Percentiles rank a stretch among this genome's conserved stretches.
These are phyloP conservation scores for Branchinecta lindahli DNA, from an alignment of 1,140 invertebrate genomes.

Conservation along the genomic window DNA sequence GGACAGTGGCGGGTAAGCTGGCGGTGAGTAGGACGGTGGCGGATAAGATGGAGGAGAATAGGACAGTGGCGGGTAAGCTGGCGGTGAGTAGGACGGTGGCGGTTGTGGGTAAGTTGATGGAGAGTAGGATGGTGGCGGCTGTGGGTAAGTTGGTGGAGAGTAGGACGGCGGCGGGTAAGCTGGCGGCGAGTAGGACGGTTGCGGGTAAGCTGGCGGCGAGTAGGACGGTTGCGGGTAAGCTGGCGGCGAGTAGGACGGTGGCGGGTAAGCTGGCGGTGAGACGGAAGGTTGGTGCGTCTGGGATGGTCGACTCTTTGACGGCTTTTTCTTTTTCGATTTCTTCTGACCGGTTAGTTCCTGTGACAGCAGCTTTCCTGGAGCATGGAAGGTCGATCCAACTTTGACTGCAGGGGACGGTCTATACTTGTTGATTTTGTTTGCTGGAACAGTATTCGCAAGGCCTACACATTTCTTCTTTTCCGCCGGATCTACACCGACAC, in stretches of 20 bases:
- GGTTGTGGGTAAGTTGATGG: not conserved
- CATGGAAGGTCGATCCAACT: constrained; percentile 6
- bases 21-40: not conserved
- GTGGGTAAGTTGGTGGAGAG: not conserved
- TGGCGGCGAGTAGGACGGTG: not conserved
- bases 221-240: not conserved
- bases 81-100: not conserved
- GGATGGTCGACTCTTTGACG: not conserved
- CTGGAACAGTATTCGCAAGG: not conserved
- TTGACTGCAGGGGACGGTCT: not conserved
- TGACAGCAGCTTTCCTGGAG: not conserved
- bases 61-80: not conserved
- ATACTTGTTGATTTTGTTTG: not conserved
- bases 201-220: not conserved
- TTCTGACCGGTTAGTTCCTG: not conserved
- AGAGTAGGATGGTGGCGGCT: not conserved
- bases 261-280: not conserved
- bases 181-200: not conserved
- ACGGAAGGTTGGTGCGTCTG: not conserved
- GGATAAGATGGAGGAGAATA: not conserved
- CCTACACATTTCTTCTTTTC: not conserved
- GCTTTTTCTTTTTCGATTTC: not conserved
- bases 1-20: not conserved
- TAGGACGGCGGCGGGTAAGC: not conserved
- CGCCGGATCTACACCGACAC: not conserved